Conservation (phyloP, 2,888 invertebrate species). For the Rambutsinella grinnellia region DNA sequence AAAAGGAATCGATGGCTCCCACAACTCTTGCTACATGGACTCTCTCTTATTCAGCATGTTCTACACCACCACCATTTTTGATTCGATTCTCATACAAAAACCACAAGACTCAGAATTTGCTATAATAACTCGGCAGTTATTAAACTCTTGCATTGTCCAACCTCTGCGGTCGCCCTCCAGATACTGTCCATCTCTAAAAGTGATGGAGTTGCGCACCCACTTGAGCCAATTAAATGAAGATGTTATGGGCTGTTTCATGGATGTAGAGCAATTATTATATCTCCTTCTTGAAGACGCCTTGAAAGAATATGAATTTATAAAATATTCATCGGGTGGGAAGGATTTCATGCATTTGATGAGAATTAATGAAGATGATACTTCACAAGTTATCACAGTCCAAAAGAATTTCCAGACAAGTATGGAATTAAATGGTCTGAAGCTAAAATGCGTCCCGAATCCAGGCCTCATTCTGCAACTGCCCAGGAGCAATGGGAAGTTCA, state of each 20-base stretch:
- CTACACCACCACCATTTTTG: slow-evolving; percentile 16
- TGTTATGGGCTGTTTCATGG: slow-evolving; percentile 24
- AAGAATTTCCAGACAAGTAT: slow-evolving; percentile 54
- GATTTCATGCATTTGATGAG: slow-evolving; percentile 59
- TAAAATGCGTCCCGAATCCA: slow-evolving; percentile 54
- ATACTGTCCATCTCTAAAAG: slow-evolving; percentile 10
- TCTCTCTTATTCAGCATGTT: slow-evolving; percentile 25
- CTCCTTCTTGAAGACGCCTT: slow-evolving; percentile 54
- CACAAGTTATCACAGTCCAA: slow-evolving; percentile 53
- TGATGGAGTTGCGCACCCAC: slow-evolving; percentile 1
- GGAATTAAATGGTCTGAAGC: slow-evolving; percentile 44
- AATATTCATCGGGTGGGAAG: slow-evolving; percentile 49
- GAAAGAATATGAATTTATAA: slow-evolving; percentile 55
- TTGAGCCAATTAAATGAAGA: not conserved
- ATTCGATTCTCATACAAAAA: not conserved
- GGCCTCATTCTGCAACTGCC: slow-evolving; percentile 60
- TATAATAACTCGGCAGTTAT: not conserved
- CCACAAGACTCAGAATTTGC: not conserved
- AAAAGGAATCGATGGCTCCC: slow-evolving; percentile 17
- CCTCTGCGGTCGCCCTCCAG: too few relatives aligned
- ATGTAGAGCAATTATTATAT: slow-evolving; percentile 59
- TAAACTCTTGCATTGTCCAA: not conserved
- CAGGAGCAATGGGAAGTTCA: slow-evolving; percentile 46
- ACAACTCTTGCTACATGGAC: slow-evolving; percentile 41
- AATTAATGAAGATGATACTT: slow-evolving; percentile 49